Evolutionary conservation across 2,113 vertebrate species (phyloP), one percentile per base, ranked within the genome.

Genomic region (Oceanodroma tethys): DNA sequence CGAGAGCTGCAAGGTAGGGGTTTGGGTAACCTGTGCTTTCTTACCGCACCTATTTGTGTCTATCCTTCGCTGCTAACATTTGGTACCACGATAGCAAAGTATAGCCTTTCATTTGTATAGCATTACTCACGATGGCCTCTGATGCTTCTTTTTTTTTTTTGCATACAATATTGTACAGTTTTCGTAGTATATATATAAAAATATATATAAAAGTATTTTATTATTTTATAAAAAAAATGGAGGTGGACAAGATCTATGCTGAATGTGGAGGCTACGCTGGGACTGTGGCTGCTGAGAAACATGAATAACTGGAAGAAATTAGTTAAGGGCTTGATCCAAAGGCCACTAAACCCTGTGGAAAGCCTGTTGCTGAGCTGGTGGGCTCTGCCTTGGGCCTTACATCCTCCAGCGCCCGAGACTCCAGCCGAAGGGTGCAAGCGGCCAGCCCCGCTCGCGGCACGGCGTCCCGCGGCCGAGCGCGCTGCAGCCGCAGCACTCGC

Each of bases 181-280:
- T 97, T 85, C 42, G 29, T 86, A 90, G 78, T 83, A 70, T 92
- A 95, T 91, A 91, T 94, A 95, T 47, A 94, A 43, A 92, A 43
- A 92, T 83, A 92, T 85, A 96, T 90, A 94, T 11, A 96, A 74
- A 95, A 78, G 93, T 96, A 95, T 95, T 96, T 95, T 95, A 95
- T 93, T 96, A 90, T 96, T 96, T 95, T 97, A 85, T 93, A 23
- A 40, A 88, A 66, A 66, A 88, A 86, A 40, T 5, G 2, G 73
- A 91, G 63, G 40, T 68, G 76, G 68, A 67, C 67, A 60, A 93
- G 83, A n/a, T 53, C 52, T 90, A 2, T 80, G 36, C 59, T 66
- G 55, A 86, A 59, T 14, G 52, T 67, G 43, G 65, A 95, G 50
- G 75, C 62, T 43, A 20, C 56, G 7, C 10, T 23, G 36, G 52